Base-by-base conservation (phyloP, 1,140 invertebrate species). In the Drosophila cardini region DNA sequence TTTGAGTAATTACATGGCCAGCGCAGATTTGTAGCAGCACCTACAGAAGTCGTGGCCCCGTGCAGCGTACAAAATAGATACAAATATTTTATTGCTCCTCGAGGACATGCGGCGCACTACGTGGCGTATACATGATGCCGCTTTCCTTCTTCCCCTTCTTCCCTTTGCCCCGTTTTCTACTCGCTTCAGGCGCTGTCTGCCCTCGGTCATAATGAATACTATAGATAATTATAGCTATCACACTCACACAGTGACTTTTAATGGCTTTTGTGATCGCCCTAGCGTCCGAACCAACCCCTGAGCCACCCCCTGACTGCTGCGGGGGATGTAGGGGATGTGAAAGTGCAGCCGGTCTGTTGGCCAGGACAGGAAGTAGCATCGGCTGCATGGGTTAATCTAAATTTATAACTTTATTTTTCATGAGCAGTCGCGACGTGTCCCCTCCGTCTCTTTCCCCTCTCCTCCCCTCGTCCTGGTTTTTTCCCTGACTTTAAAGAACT, bases 21-120 rank as follows among this genome's bases (percentile, higher is more conserved):
- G 58, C 45, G 65, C 73, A 80, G 78, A 86, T 81, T 86, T 85
- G 72, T 76, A 74, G 72, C 40, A 46, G 62, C 81, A 72, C 65
- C 68, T 72, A 73, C 50, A 50, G 58, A 46, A 64, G 58, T 21
- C 50, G 40, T 9, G 16, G 43, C 71, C 21, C 38, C 43, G 55
- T 60, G 38, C 32, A 63, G 43, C 30, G 46, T 65, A 75, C 60
- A 50, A 80, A 71, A 78, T 89, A 84, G 84, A 89, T 89, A 89
- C 77, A 89, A 84, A 84, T 89, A 89, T 89, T 87, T 89, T 89
- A 89, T 89, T 84, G 85, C 77, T 77, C 80, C 80, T 89, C 64
- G 46, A 89, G 84, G 85, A 89, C 85, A 90, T 80, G 73, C 13
- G 52, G 55, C 76, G 48, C 36, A 52, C 52, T 73, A 73, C 69